phyloP scores from a whole-genome alignment of 2,797 vertebrate species.

The Alectoris magna region DNA sequence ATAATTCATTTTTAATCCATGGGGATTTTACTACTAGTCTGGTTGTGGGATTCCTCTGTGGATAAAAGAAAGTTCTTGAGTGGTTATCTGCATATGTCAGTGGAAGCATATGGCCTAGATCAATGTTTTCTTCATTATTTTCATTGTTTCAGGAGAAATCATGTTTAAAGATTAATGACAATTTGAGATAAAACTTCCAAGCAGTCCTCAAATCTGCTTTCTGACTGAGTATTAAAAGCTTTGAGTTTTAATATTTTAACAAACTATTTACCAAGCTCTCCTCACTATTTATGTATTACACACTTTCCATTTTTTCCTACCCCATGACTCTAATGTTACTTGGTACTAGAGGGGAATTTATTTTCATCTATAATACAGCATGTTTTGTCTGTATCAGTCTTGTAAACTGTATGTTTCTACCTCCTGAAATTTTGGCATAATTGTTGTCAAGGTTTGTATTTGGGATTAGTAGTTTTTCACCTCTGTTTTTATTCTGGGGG shows the following conservation, averaged over 20 bases:
- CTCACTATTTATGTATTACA: background rate
- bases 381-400: background rate
- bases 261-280: background rate
- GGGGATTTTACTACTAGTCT: background rate
- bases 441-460: background rate
- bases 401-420: background rate
- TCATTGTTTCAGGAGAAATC: background rate
- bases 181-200: background rate
- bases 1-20: background rate
- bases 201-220: background rate
- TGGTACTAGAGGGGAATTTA: background rate
- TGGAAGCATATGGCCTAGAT: background rate
- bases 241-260: background rate
- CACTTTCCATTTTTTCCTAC: background rate
- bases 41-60: background rate
- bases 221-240: background rate
- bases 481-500: accelerated
- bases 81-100: background rate
- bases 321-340: accelerated
- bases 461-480: background rate
- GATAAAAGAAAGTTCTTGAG: background rate
- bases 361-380: background rate
- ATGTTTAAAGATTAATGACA: background rate
- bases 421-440: background rate
- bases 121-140: background rate